A percentile compares a stretch with the other conserved stretches of the same genome.
Conservation (phyloP, 2,113 vertebrate species). For the Rhea pennata region DNA sequence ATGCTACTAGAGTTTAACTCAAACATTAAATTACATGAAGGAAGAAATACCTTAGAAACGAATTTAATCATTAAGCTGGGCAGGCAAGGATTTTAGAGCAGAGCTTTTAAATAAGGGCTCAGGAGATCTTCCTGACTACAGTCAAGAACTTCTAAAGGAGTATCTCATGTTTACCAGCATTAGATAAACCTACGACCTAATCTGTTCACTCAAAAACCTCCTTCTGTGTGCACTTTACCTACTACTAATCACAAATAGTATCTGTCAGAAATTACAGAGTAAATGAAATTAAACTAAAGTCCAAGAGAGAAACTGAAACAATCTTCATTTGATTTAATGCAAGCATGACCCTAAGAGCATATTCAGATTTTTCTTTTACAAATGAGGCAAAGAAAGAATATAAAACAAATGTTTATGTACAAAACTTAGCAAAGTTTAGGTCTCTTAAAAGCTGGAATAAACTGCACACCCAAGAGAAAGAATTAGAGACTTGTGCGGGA, state of each 20-base stretch:
- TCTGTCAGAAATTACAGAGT: not conserved
- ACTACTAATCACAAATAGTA: not conserved
- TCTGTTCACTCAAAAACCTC: not conserved
- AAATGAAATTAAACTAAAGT: slow-evolving; percentile 36
- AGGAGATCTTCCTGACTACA: not conserved
- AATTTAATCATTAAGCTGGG: not conserved
- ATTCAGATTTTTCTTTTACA: not conserved
- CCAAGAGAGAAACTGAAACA: not conserved
- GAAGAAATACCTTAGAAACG: not conserved
- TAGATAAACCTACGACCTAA: not conserved
- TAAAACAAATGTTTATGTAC: not conserved
- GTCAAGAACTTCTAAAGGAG: not conserved
- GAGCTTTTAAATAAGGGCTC: not conserved
- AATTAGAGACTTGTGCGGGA: not conserved
- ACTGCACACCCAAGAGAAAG: not conserved
- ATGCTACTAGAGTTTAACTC: slow-evolving; percentile 55
- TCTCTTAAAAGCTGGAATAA: not conserved
- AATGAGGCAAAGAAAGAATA: not conserved
- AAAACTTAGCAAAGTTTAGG: not conserved
- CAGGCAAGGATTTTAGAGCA: not conserved
- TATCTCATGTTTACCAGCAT: not conserved
- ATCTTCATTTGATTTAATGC: slow-evolving; percentile 22
- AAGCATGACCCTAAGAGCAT: not conserved
- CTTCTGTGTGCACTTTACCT: not conserved
- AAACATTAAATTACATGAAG: not conserved